Evolutionary conservation across 2,888 invertebrate genomes (phyloP), one percentile per base, ranked within the genome.

Genomic region (Agrochola macilenta): DNA sequence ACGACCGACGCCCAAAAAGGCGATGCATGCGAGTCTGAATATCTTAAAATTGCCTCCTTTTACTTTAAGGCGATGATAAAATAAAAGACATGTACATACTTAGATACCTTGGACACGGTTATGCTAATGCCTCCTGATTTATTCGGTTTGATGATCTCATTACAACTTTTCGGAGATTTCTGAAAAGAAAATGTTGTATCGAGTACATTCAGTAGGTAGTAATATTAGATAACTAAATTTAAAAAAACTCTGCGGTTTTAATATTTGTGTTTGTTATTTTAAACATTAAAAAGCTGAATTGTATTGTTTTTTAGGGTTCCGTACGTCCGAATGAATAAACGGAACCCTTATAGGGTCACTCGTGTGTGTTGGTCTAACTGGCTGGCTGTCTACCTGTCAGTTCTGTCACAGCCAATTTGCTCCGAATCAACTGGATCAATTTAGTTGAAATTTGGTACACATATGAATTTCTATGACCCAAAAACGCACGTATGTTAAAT

Each of bases 51-150:
- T 14, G 2, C n/a, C 54, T n/a, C 23, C n/a, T 58, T 58, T 26
- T 14, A 26, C 0, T 14, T 57, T 57, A n/a, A n/a, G 20, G 20
- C 14, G 11, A 30, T 43, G 30, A 43, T 73, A 20, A n/a, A 58
- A 65, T 78, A 26, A 35, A 69, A 60, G 5, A 52, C 5, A 65
- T 26, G 11, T 11, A n/a, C n/a, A n/a, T n/a, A 71, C 12, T n/a
- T 9, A 26, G 4, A 66, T 87, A 94, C 95, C 93, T 92, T 93
- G 5, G 94, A 92, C 4, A 95, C 84, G 14, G 90, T 92, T 52
- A 95, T 90, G 78, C 88, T 92, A 20, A 95, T 95, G 76, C 78
- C 78, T 9, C 93, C 93, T 0, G 95, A 93, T 74, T 88, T 89
- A 35, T 78, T 82, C 7, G 82, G 76, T 63, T 84, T 85, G 20